Conservation (phyloP, 2,797 vertebrate genomes). For the Lepilemur ruficaudatus region DNA sequence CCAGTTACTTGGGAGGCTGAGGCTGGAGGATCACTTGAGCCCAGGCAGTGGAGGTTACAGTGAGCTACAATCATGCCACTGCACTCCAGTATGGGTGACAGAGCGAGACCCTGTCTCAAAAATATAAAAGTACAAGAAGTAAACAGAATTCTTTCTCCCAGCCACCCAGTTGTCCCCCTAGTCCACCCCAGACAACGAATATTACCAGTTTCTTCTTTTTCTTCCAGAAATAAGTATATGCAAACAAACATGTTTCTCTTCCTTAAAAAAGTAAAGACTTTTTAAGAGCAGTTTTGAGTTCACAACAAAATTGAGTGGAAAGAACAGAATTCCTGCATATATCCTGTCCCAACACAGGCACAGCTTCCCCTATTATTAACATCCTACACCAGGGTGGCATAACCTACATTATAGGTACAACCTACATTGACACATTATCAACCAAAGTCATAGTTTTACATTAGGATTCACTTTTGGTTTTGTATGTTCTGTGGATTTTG, state of each 20-base stretch:
- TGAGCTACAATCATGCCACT: no score
- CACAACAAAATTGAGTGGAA: neutral
- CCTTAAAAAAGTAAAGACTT: neutral
- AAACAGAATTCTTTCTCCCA: neutral
- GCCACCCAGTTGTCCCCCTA: neutral
- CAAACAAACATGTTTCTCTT: neutral
- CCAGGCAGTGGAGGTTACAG: no score
- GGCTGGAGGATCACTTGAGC: no score
- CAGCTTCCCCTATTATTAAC: neutral
- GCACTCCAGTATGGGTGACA: no score
- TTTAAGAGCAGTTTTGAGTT: neutral
- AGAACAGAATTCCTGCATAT: neutral
- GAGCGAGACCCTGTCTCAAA: neutral
- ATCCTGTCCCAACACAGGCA: neutral
- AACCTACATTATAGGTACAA: neutral
- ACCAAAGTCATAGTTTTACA: neutral
- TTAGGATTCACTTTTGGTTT: neutral
- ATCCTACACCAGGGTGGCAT: neutral
- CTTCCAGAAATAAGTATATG: neutral
- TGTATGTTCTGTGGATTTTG: neutral
- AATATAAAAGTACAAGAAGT: no score
- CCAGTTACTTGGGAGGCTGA: no score
- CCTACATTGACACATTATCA: neutral
- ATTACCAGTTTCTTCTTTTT: neutral
- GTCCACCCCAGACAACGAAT: neutral